phyloP scores from a whole-genome alignment of 2,113 vertebrate species.

The Lampris megalopsis region DNA sequence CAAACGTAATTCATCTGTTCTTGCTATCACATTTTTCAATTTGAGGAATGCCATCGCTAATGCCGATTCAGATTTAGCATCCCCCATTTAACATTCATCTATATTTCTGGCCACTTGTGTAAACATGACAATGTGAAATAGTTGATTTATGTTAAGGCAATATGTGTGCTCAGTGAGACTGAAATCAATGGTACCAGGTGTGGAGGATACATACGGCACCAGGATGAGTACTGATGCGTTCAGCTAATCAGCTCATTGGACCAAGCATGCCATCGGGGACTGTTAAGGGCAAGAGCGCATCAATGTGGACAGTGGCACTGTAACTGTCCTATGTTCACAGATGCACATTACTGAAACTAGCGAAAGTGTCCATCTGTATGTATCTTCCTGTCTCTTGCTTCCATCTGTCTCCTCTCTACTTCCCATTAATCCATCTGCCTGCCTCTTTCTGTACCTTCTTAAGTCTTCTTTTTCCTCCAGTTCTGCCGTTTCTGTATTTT shows the following conservation, averaged over 20 bases:
- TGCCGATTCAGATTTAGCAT: constrained; percentile 34
- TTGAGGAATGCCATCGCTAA: neutral
- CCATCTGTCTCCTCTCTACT: constrained; percentile 54
- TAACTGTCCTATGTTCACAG: constrained; percentile 56
- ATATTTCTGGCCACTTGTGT: constrained; percentile 30
- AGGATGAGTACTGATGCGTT: constrained; percentile 70
- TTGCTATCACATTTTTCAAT: neutral
- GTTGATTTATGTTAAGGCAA: constrained; percentile 44
- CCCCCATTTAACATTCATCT: constrained; percentile 37
- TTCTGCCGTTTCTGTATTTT: constrained; percentile 38
- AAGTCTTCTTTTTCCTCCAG: constrained; percentile 32
- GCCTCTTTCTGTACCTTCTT: constrained; percentile 40
- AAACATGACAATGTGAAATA: constrained; percentile 52
- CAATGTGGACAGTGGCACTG: constrained; percentile 47
- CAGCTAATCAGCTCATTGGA: constrained; percentile 72
- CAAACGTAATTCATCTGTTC: constrained; percentile 6
- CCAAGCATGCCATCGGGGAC: constrained; percentile 64
- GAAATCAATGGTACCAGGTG: constrained; percentile 76
- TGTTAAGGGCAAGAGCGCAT: constrained; percentile 52
- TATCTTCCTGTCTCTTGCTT: constrained; percentile 42
- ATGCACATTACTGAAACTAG: constrained; percentile 41
- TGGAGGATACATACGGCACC: constrained; percentile 64
- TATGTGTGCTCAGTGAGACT: constrained; percentile 53
- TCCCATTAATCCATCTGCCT: constrained; percentile 57
- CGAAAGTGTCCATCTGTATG: constrained; percentile 59